These are phyloP conservation scores for Phrynosoma blainvillii DNA, from an alignment of 2,113 vertebrate species.

Conservation along the genomic window DNA sequence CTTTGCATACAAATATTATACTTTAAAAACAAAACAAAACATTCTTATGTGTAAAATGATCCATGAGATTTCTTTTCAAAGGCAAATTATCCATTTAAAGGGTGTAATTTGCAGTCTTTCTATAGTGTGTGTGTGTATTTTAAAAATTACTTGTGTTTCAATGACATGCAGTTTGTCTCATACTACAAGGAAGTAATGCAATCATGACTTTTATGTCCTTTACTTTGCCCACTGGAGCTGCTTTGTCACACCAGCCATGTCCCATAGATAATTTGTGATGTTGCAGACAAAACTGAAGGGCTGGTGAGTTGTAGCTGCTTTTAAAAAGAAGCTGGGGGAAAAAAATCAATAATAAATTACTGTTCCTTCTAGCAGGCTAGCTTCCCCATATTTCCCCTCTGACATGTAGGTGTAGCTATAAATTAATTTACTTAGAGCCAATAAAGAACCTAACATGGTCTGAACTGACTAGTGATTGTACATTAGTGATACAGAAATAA, in stretches of 20 bases:
- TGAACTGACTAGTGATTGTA: conserved; percentile 54
- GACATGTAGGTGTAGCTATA: conserved; percentile 73
- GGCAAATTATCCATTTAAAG: background rate
- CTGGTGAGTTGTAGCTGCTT: conserved; percentile 69
- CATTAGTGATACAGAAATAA: conserved; percentile 76
- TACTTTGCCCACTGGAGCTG: conserved; percentile 47
- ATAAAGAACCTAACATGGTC: conserved; percentile 59
- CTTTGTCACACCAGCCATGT: conserved; percentile 35
- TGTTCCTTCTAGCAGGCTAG: conserved; percentile 67
- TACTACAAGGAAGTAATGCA: conserved; percentile 38
- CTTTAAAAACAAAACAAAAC: background rate
- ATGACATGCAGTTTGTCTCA: conserved; percentile 36
- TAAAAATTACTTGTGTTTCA: conserved; percentile 29
- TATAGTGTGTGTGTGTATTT: background rate
- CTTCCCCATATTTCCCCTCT: conserved; percentile 63
- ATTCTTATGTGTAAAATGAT: background rate
- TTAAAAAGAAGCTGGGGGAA: conserved; percentile 60
- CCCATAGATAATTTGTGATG: conserved; percentile 54
- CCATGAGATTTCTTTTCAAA: conserved; percentile 36
- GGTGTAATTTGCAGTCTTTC: conserved; percentile 6
- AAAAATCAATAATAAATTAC: conserved; percentile 81
- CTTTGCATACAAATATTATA: background rate
- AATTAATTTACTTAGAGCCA: conserved; percentile 74
- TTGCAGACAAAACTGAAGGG: conserved; percentile 53
- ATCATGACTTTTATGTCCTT: conserved; percentile 44